Percentiles rank a stretch among this genome's conserved stretches.
phyloP scores from a whole-genome alignment of 2,113 vertebrate species.

The Procavia capensis region DNA sequence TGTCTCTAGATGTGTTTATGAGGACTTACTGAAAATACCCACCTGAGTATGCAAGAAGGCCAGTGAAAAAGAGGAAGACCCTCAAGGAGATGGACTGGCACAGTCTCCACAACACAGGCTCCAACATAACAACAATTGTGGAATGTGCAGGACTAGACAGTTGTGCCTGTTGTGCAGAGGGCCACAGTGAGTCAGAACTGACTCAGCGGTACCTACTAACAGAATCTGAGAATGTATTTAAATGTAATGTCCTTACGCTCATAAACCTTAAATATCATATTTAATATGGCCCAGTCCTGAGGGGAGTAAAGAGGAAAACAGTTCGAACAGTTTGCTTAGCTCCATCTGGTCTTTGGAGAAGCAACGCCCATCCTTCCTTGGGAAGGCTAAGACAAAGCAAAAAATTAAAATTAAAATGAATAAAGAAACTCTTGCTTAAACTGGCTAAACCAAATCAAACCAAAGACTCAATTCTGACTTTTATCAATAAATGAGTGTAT shows the following conservation, averaged over 20 bases:
- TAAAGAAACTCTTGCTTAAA: background rate
- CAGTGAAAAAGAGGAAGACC: too few relatives aligned
- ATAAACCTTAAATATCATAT: background rate
- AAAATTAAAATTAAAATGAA: too few relatives aligned
- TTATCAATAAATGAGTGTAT: background rate
- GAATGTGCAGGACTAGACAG: too few relatives aligned
- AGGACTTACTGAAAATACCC: background rate
- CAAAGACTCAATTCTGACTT: background rate
- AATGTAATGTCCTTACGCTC: background rate
- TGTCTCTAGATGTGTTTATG: background rate
- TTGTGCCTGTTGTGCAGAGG: too few relatives aligned
- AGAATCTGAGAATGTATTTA: background rate
- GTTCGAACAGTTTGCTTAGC: background rate
- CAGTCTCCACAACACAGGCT: too few relatives aligned
- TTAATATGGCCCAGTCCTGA: background rate
- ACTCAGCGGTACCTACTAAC: too few relatives aligned
- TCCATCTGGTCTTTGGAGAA: background rate
- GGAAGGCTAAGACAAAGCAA: background rate
- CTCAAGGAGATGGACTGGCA: too few relatives aligned
- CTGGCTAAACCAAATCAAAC: background rate
- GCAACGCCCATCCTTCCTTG: background rate
- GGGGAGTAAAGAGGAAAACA: background rate
- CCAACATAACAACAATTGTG: too few relatives aligned
- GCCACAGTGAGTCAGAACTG: too few relatives aligned
- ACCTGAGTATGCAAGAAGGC: background rate